Evolutionary conservation across 2,888 invertebrate genomes (phyloP).

Genomic region (Acrocera orbiculus): DNA sequence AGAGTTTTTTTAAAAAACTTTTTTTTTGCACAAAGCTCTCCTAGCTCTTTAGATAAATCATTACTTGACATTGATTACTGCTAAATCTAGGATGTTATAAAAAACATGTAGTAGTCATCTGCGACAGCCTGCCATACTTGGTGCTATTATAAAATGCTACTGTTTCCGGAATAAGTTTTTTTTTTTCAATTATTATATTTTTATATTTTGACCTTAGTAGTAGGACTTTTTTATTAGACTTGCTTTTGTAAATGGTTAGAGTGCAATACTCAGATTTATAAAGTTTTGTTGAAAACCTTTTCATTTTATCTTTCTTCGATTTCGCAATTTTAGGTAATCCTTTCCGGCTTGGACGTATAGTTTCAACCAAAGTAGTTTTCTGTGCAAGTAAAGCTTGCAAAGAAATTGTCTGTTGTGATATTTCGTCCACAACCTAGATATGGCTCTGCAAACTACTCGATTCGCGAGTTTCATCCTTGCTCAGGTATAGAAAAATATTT

Average conservation of each 20-base stretch:
- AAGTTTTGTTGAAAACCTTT: too few species aligned
- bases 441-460: slow-evolving; percentile 13
- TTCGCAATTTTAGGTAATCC: too few species aligned
- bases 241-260: too few species aligned
- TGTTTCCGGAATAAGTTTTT: too few species aligned
- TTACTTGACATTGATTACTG: not conserved
- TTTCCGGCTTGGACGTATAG: slow-evolving; percentile 2
- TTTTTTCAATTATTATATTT: too few species aligned
- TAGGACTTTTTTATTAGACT: too few species aligned
- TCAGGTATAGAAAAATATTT: slow-evolving; percentile 16
- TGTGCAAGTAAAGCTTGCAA: slow-evolving; percentile 3
- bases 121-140: not conserved
- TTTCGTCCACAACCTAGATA: slow-evolving; percentile 14
- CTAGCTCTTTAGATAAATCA: too few species aligned
- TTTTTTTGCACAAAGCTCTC: too few species aligned
- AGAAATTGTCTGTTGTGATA: slow-evolving; percentile 16
- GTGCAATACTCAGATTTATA: too few species aligned
- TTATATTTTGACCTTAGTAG: too few species aligned
- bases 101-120: not conserved
- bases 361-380: slow-evolving; percentile 2
- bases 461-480: slow-evolving; percentile 12
- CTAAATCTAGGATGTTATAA: not conserved
- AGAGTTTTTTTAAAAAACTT: too few species aligned
- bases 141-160: not conserved
- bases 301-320: too few species aligned